A percentile compares a stretch with the other conserved stretches of the same genome.
Evolutionary conservation across 2,888 invertebrate species (phyloP).

Genomic region (Agapetus fuscipes): DNA sequence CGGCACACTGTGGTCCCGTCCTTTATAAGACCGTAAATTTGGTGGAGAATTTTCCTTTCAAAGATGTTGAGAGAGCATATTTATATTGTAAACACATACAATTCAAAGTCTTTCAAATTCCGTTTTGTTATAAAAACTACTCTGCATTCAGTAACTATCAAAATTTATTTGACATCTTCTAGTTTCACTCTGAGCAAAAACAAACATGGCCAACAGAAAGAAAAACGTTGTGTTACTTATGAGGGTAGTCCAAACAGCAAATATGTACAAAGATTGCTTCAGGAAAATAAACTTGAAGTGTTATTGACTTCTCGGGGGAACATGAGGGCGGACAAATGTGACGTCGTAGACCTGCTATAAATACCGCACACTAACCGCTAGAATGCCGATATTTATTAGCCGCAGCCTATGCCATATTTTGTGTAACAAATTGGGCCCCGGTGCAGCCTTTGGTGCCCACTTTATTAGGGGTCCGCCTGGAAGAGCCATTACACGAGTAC

Average conservation of each 20-base stretch:
- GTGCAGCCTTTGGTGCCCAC: constrained; percentile 2
- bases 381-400: constrained; percentile 14
- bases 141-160: neutral
- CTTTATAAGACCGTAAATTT: no score
- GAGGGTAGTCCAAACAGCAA: no score
- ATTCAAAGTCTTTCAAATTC: no score
- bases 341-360: neutral
- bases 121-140: no score
- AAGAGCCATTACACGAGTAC: no score
- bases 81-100: no score
- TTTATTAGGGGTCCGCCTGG: constrained; percentile 13
- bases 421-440: constrained; percentile 15
- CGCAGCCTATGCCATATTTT: constrained; percentile 16
- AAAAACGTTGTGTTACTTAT: no score
- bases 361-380: constrained; percentile 5
- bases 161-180: neutral
- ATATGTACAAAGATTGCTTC: neutral
- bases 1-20: no score
- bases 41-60: no score
- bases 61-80: no score
- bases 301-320: neutral
- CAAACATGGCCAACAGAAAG: no score
- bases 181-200: no score
- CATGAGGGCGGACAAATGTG: neutral
- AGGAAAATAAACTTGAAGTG: neutral